These are phyloP conservation scores for Tetanocera ferruginea DNA, from an alignment of 2,888 invertebrate genomes.

Conservation along the genomic window DNA sequence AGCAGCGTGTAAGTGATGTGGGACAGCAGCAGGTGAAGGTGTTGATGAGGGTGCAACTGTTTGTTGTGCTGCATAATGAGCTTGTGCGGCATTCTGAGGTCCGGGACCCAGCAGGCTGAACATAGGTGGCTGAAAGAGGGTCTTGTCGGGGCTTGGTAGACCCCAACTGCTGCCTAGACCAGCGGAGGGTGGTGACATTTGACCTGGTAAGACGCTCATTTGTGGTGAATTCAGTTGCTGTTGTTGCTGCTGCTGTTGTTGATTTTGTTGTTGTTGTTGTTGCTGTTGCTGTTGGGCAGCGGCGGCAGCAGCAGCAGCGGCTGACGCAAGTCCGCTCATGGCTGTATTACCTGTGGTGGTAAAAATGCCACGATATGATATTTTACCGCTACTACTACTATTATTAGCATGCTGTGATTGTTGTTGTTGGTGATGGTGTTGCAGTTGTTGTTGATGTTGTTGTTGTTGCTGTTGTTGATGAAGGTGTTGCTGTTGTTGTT, in stretches of 20 bases:
- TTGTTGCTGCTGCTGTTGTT: conserved; percentile 57
- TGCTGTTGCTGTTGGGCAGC: conserved; percentile 54
- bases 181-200: conserved; percentile 73
- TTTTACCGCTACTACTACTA: conserved; percentile 70
- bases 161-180: conserved; percentile 80
- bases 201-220: conserved; percentile 66
- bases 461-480: conserved; percentile 64
- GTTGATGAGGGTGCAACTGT: conserved; percentile 62
- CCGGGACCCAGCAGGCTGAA: conserved; percentile 76
- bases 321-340: conserved; percentile 58
- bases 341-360: conserved; percentile 76
- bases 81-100: conserved; percentile 71
- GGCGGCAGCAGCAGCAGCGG: conserved; percentile 57
- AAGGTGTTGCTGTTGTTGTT: conserved; percentile 54
- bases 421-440: conserved; percentile 67
- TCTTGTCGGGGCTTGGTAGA: conserved; percentile 78
- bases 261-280: conserved; percentile 58
- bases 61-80: conserved; percentile 72
- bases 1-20: conserved; percentile 64
- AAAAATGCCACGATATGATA: conserved; percentile 80
- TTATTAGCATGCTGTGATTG: conserved; percentile 65
- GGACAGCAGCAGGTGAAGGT: conserved; percentile 67
- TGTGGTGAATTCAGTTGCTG: conserved; percentile 68
- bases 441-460: conserved; percentile 63
- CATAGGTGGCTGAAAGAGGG: conserved; percentile 76